phyloP scores from a whole-genome alignment of 1,140 invertebrate species.

The Drosophila funebris region DNA sequence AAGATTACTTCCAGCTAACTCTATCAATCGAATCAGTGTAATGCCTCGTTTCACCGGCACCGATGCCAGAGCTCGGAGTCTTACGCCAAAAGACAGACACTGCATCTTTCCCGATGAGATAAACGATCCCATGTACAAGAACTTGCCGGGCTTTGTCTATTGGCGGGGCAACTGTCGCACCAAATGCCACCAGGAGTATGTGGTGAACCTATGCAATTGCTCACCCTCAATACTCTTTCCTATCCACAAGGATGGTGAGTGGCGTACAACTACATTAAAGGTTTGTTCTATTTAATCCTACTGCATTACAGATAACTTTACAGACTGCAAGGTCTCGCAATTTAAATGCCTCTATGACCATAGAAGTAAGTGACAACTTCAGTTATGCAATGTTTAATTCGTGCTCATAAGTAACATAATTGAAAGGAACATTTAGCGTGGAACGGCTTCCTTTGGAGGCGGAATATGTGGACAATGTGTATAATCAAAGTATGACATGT shows the following conservation, averaged over 20 bases:
- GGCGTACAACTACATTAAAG: neutral
- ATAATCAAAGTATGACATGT: constrained; percentile 62
- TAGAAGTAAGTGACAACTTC: constrained; percentile 45
- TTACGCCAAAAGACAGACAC: constrained; percentile 33
- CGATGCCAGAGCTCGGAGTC: constrained; percentile 31
- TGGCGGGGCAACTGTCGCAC: constrained; percentile 72
- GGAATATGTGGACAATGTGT: constrained; percentile 51
- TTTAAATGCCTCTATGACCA: constrained; percentile 72
- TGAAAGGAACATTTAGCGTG: constrained; percentile 47
- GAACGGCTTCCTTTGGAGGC: constrained; percentile 49
- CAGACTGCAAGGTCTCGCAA: constrained; percentile 65
- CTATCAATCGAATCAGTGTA: constrained; percentile 55
- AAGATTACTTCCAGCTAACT: constrained; percentile 39
- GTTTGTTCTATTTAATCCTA: neutral
- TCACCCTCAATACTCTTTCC: constrained; percentile 69
- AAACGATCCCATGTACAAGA: constrained; percentile 53
- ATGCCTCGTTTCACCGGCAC: constrained; percentile 48
- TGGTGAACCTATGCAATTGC: constrained; percentile 58
- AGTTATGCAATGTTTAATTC: neutral
- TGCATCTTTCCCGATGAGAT: constrained; percentile 70
- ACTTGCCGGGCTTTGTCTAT: constrained; percentile 63
- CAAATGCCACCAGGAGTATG: constrained; percentile 73
- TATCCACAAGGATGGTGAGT: constrained; percentile 39
- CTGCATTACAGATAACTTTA: constrained; percentile 59
- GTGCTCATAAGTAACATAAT: neutral